Evolutionary conservation across 2,888 invertebrate species (phyloP), one percentile per base, ranked within the genome.

Genomic region (Drosophila kuntzei): DNA sequence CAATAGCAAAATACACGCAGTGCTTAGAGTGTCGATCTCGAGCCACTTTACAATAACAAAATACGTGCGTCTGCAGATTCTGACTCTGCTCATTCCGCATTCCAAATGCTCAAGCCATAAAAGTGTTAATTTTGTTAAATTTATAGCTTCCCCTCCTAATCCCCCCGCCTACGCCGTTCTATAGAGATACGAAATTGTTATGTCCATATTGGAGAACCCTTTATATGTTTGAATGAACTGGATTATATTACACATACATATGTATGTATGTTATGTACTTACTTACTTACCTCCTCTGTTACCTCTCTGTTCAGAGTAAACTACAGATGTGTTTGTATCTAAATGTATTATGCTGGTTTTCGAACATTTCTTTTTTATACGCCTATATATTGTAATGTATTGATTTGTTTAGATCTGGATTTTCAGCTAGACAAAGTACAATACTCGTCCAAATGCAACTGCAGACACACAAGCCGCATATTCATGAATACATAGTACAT

Each of bases 311-410:
- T 51, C 6, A 22, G 37, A 51, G 34, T 25, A 27, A 37, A 46
- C 9, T 18, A 18, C 20, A 47, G 32, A 22, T 20, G 12, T 46
- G 44, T 36, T 47, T 50, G 54, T 50, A 12, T 47, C 36, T 46
- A 9, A 43, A 54, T 34, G 46, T 47, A 51, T 59, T 65, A 22
- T 65, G 70, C 71, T 75, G 55, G 71, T 85, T 85, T 82, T 83
- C 80, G 68, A 85, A 64, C 83, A 85, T 82, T 83, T 85, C 81
- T 81, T 84, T 83, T 71, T 76, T 76, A 53, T 86, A 83, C 82
- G 79, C 80, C 77, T 50, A 53, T 18, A 46, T 57, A 70, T 77
- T 82, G 79, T 74, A 64, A 51, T 65, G 75, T 79, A 61, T 80
- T 81, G 63, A 81, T 74, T 81, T 80, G 71, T 46, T 34, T 79